A percentile compares a stretch with the other conserved stretches of the same genome.
Evolutionary conservation across 2,113 vertebrate species (phyloP).

Genomic region (Nibea coibor): DNA sequence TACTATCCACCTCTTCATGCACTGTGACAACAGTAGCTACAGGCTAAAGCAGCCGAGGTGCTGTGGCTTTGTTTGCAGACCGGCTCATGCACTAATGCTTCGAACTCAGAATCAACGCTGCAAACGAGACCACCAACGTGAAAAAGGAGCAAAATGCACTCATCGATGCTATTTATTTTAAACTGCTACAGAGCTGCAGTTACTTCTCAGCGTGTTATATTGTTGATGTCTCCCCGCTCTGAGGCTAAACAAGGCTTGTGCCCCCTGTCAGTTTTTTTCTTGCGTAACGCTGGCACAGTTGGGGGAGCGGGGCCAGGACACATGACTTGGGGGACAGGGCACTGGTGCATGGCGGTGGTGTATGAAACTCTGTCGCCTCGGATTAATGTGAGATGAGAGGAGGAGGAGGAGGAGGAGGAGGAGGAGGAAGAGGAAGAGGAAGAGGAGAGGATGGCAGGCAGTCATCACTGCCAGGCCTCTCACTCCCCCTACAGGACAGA

Average conservation of each 20-base stretch:
- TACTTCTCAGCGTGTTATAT: neutral
- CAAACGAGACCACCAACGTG: neutral
- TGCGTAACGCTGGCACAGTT: conserved; percentile 63
- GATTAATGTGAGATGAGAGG: conserved; percentile 68
- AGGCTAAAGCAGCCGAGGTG: conserved; percentile 44
- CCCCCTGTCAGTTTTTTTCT: conserved; percentile 30
- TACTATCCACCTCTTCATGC: conserved; percentile 50
- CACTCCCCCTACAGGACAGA: conserved; percentile 78
- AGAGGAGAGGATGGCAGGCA: conserved; percentile 39
- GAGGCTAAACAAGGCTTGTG: conserved; percentile 23
- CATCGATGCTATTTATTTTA: neutral
- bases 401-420: conserved; percentile 21
- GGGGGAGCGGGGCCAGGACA: conserved; percentile 40
- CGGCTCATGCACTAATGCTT: conserved; percentile 8
- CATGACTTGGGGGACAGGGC: conserved; percentile 67
- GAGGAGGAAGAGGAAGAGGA: conserved; percentile 10
- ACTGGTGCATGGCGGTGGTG: conserved; percentile 67
- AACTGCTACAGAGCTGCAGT: neutral
- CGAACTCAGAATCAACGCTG: conserved; percentile 5
- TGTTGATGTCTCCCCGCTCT: conserved; percentile 1
- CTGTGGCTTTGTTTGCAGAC: conserved; percentile 34
- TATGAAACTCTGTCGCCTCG: conserved; percentile 73
- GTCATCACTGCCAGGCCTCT: conserved; percentile 56
- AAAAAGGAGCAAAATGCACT: neutral
- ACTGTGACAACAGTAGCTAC: conserved; percentile 64